A percentile compares a stretch with the other conserved stretches of the same genome.
Conservation (phyloP, 1,140 invertebrate species). For the Capitella teleta region DNA sequence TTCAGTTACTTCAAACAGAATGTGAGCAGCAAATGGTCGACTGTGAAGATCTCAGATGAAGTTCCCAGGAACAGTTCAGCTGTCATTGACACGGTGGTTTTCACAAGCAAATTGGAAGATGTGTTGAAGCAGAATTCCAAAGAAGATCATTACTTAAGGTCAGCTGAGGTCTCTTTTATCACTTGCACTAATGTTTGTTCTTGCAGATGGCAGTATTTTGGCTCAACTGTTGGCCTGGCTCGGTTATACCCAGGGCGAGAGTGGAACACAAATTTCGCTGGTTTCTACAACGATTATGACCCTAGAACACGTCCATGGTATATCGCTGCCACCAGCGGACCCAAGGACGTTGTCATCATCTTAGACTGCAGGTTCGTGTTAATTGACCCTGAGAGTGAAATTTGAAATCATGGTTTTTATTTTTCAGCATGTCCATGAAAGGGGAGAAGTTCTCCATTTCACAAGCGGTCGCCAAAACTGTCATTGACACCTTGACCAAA, state of each 20-base stretch:
- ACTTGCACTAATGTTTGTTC: background rate
- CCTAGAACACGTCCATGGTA: slow-evolving; percentile 42
- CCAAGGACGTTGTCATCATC: slow-evolving; percentile 44
- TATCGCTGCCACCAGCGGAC: slow-evolving; percentile 43
- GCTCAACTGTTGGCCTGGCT: slow-evolving; percentile 38
- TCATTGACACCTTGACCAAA: slow-evolving; percentile 43
- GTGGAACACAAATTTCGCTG: slow-evolving; percentile 45
- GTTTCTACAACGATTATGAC: slow-evolving; percentile 45
- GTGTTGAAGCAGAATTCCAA: slow-evolving; percentile 33
- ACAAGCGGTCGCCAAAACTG: slow-evolving; percentile 40
- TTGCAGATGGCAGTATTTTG: slow-evolving; percentile 44
- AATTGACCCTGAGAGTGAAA: background rate
- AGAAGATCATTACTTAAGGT: slow-evolving; percentile 16
- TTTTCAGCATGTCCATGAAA: slow-evolving; percentile 35
- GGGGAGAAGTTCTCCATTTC: slow-evolving; percentile 42
- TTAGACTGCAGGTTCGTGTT: slow-evolving; percentile 39
- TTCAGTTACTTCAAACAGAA: slow-evolving; percentile 40
- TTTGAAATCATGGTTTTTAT: background rate
- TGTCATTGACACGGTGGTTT: slow-evolving; percentile 35
- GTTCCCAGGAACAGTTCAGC: slow-evolving; percentile 35
- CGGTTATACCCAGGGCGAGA: slow-evolving; percentile 41
- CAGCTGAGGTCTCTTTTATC: background rate
- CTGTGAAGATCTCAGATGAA: slow-evolving; percentile 44
- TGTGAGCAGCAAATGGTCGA: slow-evolving; percentile 34
- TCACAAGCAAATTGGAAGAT: slow-evolving; percentile 32